Conservation (phyloP, 2,797 vertebrate species). For the Catostomus latipinnis region DNA sequence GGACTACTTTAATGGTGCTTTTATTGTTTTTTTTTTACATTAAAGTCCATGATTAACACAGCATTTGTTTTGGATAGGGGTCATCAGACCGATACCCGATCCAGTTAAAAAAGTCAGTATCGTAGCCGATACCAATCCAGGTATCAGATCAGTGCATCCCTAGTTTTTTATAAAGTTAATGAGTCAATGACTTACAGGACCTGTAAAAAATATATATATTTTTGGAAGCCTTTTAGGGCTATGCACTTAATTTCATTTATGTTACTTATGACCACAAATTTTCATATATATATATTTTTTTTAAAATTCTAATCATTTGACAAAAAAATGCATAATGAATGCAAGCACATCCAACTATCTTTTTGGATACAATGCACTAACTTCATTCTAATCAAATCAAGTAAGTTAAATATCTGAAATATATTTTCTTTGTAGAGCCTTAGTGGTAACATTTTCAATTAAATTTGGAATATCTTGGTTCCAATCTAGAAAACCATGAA, state of each 20-base stretch:
- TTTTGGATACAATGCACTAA: neutral
- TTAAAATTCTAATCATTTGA: too few relatives aligned
- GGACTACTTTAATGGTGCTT: too few relatives aligned
- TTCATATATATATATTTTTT: too few relatives aligned
- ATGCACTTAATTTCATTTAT: neutral
- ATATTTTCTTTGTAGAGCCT: neutral
- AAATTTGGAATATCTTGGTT: neutral
- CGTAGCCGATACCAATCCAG: too few relatives aligned
- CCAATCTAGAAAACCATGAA: neutral
- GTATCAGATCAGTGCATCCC: too few relatives aligned
- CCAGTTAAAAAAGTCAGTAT: too few relatives aligned
- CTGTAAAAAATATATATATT: neutral
- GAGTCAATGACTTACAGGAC: neutral
- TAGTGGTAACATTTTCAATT: neutral
- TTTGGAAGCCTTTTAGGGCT: conserved; percentile 7
- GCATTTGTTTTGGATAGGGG: too few relatives aligned
- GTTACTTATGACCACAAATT: neutral
- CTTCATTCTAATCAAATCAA: too few relatives aligned
- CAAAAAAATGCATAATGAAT: neutral
- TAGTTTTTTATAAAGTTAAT: neutral
- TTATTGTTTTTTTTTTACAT: too few relatives aligned
- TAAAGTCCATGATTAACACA: too few relatives aligned
- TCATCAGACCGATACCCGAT: too few relatives aligned
- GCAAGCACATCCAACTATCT: neutral
- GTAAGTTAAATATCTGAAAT: neutral